Evolutionary conservation across 1,140 invertebrate species (phyloP).

Genomic region (Maniola jurtina): DNA sequence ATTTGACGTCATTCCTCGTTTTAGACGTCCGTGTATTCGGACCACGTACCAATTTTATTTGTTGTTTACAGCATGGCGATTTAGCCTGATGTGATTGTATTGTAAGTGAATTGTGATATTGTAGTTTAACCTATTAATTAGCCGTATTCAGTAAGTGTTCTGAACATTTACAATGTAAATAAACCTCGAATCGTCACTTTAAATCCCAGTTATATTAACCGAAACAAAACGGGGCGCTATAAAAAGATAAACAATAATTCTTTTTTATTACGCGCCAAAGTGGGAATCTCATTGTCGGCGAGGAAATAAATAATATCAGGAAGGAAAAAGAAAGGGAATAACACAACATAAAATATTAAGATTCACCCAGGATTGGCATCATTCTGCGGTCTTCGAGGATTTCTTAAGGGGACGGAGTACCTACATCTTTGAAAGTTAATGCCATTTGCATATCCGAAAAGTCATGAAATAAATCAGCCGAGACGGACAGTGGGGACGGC

Average conservation of each 20-base stretch:
- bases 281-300: constrained; percentile 76
- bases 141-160: too few species aligned
- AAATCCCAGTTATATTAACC: constrained; percentile 65
- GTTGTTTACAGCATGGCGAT: background rate
- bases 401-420: constrained; percentile 65
- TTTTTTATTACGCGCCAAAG: constrained; percentile 77
- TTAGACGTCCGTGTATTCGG: background rate
- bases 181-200: constrained; percentile 42
- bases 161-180: background rate
- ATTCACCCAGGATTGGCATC: constrained; percentile 75
- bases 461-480: constrained; percentile 78
- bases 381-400: constrained; percentile 69
- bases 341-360: constrained; percentile 79
- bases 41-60: background rate
- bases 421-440: constrained; percentile 77
- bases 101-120: too few species aligned
- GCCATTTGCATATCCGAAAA: constrained; percentile 77
- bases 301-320: constrained; percentile 75
- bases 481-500: constrained; percentile 69
- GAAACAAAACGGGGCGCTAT: constrained; percentile 67
- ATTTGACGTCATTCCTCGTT: constrained; percentile 1
- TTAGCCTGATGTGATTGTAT: too few species aligned
- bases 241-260: constrained; percentile 78
- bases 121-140: too few species aligned
- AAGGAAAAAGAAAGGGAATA: constrained; percentile 76